Evolutionary conservation across 2,113 vertebrate genomes (phyloP), one percentile per base, ranked within the genome.

Genomic region (Oostethus manadensis): DNA sequence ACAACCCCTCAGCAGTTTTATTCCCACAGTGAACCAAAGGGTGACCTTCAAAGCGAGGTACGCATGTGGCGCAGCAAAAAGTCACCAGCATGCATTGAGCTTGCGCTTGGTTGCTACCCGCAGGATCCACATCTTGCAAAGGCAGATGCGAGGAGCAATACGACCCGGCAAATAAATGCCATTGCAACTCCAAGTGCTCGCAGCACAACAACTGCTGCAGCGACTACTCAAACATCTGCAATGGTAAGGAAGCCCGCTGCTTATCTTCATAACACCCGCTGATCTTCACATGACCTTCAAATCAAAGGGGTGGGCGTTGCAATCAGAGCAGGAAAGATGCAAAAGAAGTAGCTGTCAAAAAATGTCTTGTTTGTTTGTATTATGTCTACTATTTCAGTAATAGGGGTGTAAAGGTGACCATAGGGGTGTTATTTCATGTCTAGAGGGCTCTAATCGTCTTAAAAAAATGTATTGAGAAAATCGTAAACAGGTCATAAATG

Each of bases 111-210:
- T n/a, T 26, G n/a, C 17, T 23, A 13, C 3, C 0, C 71, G 68
- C 2, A 46, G 68, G 8, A 40, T 22, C 84, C 0, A 70, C 40
- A 3, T 93, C 94, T n/a, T 94, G 94, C 56, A 40, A 66, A 50
- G 89, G 88, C 1, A 88, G 93, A 57, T 95, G 94, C 55, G 67
- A 16, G 0, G 92, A 94, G 64, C 74, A 70, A 18, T 91, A 86
- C 38, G 84, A 86, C 57, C 55, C 54, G 44, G 81, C 87, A 70
- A 88, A 92, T 4, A 1, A 78, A 15, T 94, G 94, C 46, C 93
- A 94, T 62, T 95, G 93, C 57, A 78, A 92, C 56, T 6, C 48
- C 6, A 83, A 73, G 61, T 94, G 93, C 3, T 2, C 1, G 13
- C 49, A 80, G 1, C 6, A 74, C 63, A 60, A 3, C 11, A 88